phyloP scores from a whole-genome alignment of 2,888 invertebrate species.

The Maniola hyperantus region DNA sequence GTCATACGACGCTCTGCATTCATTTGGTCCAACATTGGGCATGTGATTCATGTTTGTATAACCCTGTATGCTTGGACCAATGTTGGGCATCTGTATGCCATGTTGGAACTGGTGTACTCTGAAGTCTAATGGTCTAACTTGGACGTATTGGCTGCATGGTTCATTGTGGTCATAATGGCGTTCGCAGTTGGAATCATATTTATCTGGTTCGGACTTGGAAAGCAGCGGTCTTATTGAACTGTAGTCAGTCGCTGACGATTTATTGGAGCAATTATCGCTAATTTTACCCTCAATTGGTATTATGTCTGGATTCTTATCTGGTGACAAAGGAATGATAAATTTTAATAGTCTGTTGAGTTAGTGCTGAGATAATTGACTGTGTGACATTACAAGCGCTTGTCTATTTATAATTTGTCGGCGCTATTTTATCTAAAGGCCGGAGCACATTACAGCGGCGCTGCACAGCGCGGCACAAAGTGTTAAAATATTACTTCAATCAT shows the following conservation, averaged over 20 bases:
- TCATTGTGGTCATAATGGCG: conserved; percentile 69
- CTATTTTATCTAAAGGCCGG: too few relatives aligned
- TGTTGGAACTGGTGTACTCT: conserved; percentile 47
- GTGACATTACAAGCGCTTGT: not conserved
- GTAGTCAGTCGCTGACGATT: conserved; percentile 74
- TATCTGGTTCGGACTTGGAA: conserved; percentile 63
- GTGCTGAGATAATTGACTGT: not conserved
- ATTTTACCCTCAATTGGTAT: conserved; percentile 77
- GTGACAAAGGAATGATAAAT: conserved; percentile 9
- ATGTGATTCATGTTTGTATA: conserved; percentile 44
- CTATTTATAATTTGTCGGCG: too few relatives aligned
- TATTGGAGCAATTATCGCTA: conserved; percentile 74
- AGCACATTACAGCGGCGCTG: too few relatives aligned
- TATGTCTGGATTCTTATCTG: conserved; percentile 79
- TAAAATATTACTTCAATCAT: too few relatives aligned
- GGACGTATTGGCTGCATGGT: conserved; percentile 69
- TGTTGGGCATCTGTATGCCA: conserved; percentile 55
- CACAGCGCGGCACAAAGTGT: too few relatives aligned
- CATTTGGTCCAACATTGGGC: conserved; percentile 42
- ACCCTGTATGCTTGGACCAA: conserved; percentile 61
- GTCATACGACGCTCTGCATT: conserved; percentile 68
- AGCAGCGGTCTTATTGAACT: conserved; percentile 71
- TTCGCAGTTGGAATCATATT: conserved; percentile 68
- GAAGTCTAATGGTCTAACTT: conserved; percentile 69
- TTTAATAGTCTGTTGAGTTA: not conserved